Base-by-base conservation (phyloP, 2,888 invertebrate genomes). In the Erebia aethiops region DNA sequence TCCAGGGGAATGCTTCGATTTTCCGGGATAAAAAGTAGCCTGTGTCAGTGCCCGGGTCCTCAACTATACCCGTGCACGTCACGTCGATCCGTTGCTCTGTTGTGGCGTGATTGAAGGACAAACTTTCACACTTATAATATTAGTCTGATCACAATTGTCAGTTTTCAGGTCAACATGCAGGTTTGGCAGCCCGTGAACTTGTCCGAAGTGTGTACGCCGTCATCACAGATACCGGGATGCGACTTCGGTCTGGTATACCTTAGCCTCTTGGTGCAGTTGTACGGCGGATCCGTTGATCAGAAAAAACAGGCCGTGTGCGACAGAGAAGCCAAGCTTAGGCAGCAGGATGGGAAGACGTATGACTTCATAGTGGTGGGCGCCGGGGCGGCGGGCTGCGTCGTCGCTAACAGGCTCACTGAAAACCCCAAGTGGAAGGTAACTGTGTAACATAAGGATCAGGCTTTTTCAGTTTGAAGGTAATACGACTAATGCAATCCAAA, bases 321-420 rank as follows among this genome's bases (percentile, higher is more conserved):
- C 4, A 9, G 5, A 10, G 26, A 49, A 18, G 2, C 11, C 14
- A 2, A 3, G 13, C 46, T 13, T 46, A 3, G 13, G 13, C 11
- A 2, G 46, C 13, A 16, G 16, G 67, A 60, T 10, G 58, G 54
- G 16, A 26, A n/a, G 26, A 82, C 82, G 43, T 90, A 84, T 66
- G 90, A 90, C 57, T 90, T 90, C 51, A 84, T 90, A 1, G 82
- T 90, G 0, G 87, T 90, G 0, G 90, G 90, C 0, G 90, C 89
- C 0, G 90, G 90, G 0, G 51, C 89, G 0, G 87, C 90, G 0
- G 90, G 90, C 0, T 87, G 89, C 57, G 86, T 90, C 0, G 82
- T 89, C 0, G 85, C 89, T 0, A 89, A 87, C 54, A 78, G 90
- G 71, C 68, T 90, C 21, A 82, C 87, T 2, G 85, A 81, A 7